Evolutionary conservation across 2,797 vertebrate species (phyloP).

Genomic region (Alfaro cultratus): DNA sequence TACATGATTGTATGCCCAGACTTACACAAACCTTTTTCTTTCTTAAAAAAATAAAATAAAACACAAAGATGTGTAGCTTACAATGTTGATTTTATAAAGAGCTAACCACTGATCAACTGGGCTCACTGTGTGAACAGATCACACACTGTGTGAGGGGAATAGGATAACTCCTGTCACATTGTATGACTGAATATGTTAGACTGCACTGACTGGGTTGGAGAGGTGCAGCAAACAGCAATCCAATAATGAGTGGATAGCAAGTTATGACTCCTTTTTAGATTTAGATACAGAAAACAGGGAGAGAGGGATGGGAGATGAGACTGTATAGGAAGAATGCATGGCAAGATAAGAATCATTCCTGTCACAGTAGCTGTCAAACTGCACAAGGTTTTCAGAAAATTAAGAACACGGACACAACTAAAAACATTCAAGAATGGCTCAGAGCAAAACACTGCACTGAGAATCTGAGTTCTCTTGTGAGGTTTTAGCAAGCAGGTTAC

Average conservation of each 20-base stretch:
- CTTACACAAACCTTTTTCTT: neutral
- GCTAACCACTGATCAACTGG: too few species aligned
- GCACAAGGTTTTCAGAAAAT: neutral
- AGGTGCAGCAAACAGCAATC: neutral
- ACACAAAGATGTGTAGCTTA: neutral
- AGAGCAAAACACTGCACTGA: neutral
- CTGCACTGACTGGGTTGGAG: too few species aligned
- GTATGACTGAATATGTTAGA: too few species aligned
- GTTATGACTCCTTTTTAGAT: neutral
- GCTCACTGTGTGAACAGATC: too few species aligned
- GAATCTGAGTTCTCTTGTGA: too few species aligned
- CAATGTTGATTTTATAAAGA: neutral
- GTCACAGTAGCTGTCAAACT: neutral
- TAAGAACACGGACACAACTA: neutral
- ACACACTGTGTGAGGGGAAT: neutral
- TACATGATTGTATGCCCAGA: neutral
- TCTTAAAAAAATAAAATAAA: too few species aligned
- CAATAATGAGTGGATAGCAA: neutral
- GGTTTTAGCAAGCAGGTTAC: too few species aligned
- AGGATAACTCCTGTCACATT: neutral
- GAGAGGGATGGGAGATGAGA: neutral
- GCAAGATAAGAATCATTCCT: neutral
- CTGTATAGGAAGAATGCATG: neutral
- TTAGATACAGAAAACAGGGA: neutral
- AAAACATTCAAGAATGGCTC: neutral